Base-by-base conservation (phyloP, 2,113 vertebrate species). In the Myrmophylax atrothorax region DNA sequence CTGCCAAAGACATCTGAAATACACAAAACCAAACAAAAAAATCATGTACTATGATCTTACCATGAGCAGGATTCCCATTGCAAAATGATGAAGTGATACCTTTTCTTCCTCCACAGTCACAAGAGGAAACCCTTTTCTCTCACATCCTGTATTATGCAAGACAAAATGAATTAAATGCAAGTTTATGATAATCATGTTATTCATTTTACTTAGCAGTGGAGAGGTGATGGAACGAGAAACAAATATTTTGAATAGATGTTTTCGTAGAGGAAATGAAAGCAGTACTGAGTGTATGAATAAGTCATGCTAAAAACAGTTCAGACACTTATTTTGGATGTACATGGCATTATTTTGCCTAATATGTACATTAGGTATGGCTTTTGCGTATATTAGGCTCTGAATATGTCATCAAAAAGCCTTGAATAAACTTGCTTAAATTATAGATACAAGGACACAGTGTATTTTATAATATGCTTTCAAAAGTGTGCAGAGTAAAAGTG, bases 231-330 rank as follows among this genome's bases (percentile, higher is more conserved):
- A 90, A 95, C 66, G 56, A 93, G 81, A 83, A 96, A 92, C 91
- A 94, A 96, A 85, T 96, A 87, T 85, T 96, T 91, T 94, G 80
- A 94, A 87, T 87, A 87, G 89, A 69, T 64, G 69, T 87, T 95
- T 89, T 69, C 7, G 4, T 4, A 60, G 53, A 83, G n/a, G 63
- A 91, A 75, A 82, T 82, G 44, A 69, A 93, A 83, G 67, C 70
- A 74, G 20, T 26, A 18, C 66, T 73, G 59, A 64, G 18, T 66
- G 23, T 62, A 85, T 95, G 53, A 94, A 89, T 93, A 94, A 95
- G 62, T 91, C 58, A 77, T 56, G 42, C 29, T 74, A 62, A 80
- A 91, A 93, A 66, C 46, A 38, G 33, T 73, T 87, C 35, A 87
- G 81, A 56, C 28, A 38, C 40, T 93, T 76, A 40, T 40, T 96